A percentile compares a stretch with the other conserved stretches of the same genome.
Conservation (phyloP, 2,113 vertebrate genomes). For the Bubo bubo region DNA sequence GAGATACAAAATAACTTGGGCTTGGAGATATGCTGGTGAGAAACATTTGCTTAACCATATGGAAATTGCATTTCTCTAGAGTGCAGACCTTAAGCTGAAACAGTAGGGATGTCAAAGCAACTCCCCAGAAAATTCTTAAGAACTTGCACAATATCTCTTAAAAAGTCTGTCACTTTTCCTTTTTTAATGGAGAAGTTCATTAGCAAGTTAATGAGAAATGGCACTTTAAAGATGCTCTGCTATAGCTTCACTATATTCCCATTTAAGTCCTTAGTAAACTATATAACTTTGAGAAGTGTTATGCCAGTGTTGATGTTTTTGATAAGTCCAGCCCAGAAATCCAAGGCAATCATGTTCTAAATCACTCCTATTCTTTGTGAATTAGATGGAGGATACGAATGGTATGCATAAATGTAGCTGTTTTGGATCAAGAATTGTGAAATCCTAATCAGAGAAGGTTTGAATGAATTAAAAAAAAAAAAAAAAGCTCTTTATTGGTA, state of each 20-base stretch:
- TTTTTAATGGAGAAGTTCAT: conserved; percentile 22
- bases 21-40: conserved; percentile 48
- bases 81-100: conserved; percentile 25
- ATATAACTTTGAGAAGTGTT: neutral
- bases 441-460: neutral
- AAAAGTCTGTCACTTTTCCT: conserved; percentile 12
- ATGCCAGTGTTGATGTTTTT: neutral
- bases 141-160: neutral
- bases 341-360: neutral
- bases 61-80: conserved; percentile 51
- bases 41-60: conserved; percentile 67
- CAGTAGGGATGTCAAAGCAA: conserved; percentile 24
- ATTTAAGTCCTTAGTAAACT: neutral
- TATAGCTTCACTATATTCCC: neutral
- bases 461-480: neutral
- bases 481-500: neutral
- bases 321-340: neutral
- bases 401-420: neutral
- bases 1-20: conserved; percentile 49
- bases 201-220: conserved; percentile 31
- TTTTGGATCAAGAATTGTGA: neutral
- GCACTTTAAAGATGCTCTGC: neutral
- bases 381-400: neutral
- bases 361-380: neutral
- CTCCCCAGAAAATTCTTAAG: conserved; percentile 6